Evolutionary conservation across 1,140 invertebrate genomes (phyloP), one percentile per base, ranked within the genome.

Genomic region (Drosophila quadrilineata): DNA sequence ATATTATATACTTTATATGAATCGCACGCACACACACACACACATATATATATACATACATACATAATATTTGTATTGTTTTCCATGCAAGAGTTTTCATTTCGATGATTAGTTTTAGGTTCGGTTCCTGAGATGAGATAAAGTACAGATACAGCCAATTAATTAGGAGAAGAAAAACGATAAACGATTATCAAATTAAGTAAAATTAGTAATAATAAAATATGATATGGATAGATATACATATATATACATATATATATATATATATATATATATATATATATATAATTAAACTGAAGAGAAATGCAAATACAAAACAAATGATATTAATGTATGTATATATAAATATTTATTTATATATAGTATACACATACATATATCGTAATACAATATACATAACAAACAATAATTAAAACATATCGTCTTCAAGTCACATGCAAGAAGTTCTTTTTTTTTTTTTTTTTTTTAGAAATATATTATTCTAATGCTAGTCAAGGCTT

Each of bases 391-490:
- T 59, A 58, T 46, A 71, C 16, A 59, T 38, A 58, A 31, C 48
- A 75, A 46, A 57, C 49, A 75, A 72, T 40, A 73, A 64, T 60
- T 59, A 85, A 77, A 85, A 85, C 80, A 85, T 85, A 85, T 85
- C 80, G 80, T 85, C 79, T 85, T 77, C 71, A 75, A 85, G 74
- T 86, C 75, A 86, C 76, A 66, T 70, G 59, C 86, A 57, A 62
- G 65, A 35, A 26, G 22, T n/a, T n/a, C n/a, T 54, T 49, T 57
- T 58, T 65, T 71, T 60, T 53, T 71, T 3, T 71, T 75, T 75
- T 71, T 75, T 75, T 80, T 84, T 84, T 84, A 69, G 63, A 82
- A 82, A 46, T 69, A 64, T 72, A 75, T 68, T 53, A 64, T 60
- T 79, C 73, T 71, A 71, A 64, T 49, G 57, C 54, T 63, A 72